phyloP scores from a whole-genome alignment of 2,888 invertebrate genomes.

The Sipha maydis region DNA sequence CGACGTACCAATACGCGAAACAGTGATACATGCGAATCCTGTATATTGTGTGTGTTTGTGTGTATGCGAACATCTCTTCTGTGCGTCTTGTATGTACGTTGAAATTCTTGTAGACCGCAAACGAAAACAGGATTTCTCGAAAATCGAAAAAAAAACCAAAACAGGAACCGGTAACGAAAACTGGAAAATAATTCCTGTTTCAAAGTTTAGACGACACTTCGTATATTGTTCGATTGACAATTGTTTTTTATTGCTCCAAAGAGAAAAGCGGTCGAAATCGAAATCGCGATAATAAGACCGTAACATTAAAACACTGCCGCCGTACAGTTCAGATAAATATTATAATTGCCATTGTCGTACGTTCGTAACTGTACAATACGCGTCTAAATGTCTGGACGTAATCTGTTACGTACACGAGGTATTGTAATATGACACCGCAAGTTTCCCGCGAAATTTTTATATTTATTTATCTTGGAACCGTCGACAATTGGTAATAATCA shows the following conservation, averaged over 20 bases:
- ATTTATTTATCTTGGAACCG: too few species aligned
- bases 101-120: slow-evolving; percentile 4
- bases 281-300: neutral
- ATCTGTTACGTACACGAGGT: too few species aligned
- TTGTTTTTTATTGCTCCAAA: slow-evolving; percentile 15
- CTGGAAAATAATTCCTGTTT: slow-evolving; percentile 55
- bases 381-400: too few species aligned
- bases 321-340: neutral
- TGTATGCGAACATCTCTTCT: neutral
- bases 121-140: slow-evolving; percentile 36
- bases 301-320: neutral
- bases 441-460: too few species aligned
- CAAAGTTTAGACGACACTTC: slow-evolving; percentile 40
- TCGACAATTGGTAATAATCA: too few species aligned
- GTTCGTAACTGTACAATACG: too few species aligned
- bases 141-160: slow-evolving; percentile 20
- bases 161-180: slow-evolving; percentile 49
- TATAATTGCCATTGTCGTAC: neutral
- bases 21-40: neutral
- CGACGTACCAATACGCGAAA: neutral
- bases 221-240: slow-evolving; percentile 19
- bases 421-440: too few species aligned
- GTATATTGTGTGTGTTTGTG: too few species aligned
- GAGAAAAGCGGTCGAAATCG: slow-evolving; percentile 40
- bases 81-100: neutral